These are phyloP conservation scores for Nothobranchius furzeri DNA, from an alignment of 2,113 vertebrate species.

Conservation along the genomic window DNA sequence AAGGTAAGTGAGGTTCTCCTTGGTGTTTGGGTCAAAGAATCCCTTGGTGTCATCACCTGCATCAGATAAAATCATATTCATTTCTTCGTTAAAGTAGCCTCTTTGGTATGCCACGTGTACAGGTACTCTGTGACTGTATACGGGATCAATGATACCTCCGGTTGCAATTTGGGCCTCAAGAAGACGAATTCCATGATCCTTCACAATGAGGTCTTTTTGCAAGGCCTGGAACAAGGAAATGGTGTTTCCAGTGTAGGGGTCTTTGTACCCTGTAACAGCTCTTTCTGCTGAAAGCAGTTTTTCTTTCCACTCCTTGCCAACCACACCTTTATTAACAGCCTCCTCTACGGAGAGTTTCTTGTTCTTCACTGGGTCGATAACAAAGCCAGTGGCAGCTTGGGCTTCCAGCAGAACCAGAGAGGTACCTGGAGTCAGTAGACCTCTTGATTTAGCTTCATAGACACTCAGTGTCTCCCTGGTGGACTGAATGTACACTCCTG, in stretches of 20 bases:
- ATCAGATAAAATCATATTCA: constrained; percentile 80
- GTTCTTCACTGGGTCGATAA: constrained; percentile 84
- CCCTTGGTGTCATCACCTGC: constrained; percentile 74
- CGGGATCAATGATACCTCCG: constrained; percentile 80
- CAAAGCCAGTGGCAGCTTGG: constrained; percentile 85
- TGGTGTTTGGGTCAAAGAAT: constrained; percentile 76
- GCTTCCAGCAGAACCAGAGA: constrained; percentile 88
- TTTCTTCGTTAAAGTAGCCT: constrained; percentile 82
- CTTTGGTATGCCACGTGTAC: constrained; percentile 83
- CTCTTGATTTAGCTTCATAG: constrained; percentile 78
- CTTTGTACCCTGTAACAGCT: constrained; percentile 42
- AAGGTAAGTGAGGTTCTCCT: constrained; percentile 76
- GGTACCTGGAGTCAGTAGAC: constrained; percentile 81
- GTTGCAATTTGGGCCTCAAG: constrained; percentile 81
- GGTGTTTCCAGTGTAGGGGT: constrained; percentile 53
- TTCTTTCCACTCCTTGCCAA: constrained; percentile 50
- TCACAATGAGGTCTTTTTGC: constrained; percentile 66
- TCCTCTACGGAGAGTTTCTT: constrained; percentile 83
- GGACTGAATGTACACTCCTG: constrained; percentile 79
- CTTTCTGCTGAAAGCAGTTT: constrained; percentile 47
- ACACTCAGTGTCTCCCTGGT: constrained; percentile 79
- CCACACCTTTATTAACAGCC: constrained; percentile 68
- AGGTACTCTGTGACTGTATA: constrained; percentile 80
- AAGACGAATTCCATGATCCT: constrained; percentile 65
- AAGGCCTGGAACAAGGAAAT: constrained; percentile 71